phyloP scores from a whole-genome alignment of 2,113 vertebrate genomes.

The Hypanus sabinus region DNA sequence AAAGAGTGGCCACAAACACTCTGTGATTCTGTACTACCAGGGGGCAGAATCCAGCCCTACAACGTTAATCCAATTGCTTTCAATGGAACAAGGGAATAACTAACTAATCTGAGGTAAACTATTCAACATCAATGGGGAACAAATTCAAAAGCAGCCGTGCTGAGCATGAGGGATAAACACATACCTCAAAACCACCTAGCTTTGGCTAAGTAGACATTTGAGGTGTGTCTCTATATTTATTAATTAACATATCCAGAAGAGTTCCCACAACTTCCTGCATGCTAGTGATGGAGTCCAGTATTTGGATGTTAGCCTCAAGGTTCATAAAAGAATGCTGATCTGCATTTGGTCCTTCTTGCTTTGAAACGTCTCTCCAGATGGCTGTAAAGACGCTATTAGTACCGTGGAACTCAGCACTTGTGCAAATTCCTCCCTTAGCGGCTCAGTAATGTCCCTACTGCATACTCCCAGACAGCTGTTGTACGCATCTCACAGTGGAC shows the following conservation, averaged over 20 bases:
- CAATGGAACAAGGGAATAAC: not conserved
- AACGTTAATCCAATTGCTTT: not conserved
- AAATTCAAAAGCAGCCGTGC: not conserved
- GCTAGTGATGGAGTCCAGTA: not conserved
- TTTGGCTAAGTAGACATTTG: not conserved
- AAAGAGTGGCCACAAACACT: not conserved
- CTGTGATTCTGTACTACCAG: not conserved
- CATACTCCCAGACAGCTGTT: not conserved
- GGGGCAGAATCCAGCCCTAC: not conserved
- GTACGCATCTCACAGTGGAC: not conserved
- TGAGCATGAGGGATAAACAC: not conserved
- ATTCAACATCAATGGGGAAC: not conserved
- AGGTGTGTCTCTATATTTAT: not conserved
- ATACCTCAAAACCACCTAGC: not conserved
- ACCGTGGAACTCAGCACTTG: not conserved
- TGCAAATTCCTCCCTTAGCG: not conserved
- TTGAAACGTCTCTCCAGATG: not conserved
- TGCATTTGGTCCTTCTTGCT: not conserved
- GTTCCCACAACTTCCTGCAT: not conserved
- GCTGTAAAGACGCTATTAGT: not conserved
- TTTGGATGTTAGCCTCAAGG: not conserved
- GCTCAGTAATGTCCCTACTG: not conserved
- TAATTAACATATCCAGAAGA: not conserved
- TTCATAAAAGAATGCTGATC: not conserved
- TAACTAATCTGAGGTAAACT: not conserved